Conservation (phyloP, 2,888 invertebrate genomes). For the Lithophane socia region DNA sequence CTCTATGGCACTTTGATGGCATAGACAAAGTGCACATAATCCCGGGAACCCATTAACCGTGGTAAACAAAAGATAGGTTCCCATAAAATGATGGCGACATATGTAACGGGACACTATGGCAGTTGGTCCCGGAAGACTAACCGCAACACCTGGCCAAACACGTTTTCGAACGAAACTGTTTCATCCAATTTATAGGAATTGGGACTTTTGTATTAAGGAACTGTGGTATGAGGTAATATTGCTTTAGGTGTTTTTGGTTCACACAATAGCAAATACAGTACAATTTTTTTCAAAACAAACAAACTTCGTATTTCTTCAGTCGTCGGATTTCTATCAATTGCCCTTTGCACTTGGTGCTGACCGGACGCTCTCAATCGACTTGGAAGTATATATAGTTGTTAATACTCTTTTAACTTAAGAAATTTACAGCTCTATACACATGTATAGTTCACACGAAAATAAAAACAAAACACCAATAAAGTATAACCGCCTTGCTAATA, state of each 20-base stretch:
- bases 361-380: too few relatives aligned
- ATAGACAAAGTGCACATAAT: constrained; percentile 42
- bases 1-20: constrained; percentile 15
- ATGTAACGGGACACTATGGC: constrained; percentile 49
- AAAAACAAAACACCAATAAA: too few relatives aligned
- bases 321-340: too few relatives aligned
- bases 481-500: too few relatives aligned
- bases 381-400: too few relatives aligned
- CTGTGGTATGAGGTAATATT: background rate
- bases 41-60: constrained; percentile 51
- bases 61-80: constrained; percentile 49
- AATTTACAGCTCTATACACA: too few relatives aligned
- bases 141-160: constrained; percentile 61
- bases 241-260: background rate
- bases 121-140: constrained; percentile 53
- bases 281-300: too few relatives aligned
- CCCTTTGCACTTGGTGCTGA: too few relatives aligned
- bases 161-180: constrained; percentile 6
- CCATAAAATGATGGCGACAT: constrained; percentile 53
- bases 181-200: constrained; percentile 19
- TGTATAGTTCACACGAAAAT: too few relatives aligned
- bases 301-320: too few relatives aligned
- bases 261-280: background rate
- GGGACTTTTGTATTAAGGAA: background rate
- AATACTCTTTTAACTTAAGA: too few relatives aligned